Base-by-base conservation (phyloP, 1,140 invertebrate species). In the Zaprionus ornatus region DNA sequence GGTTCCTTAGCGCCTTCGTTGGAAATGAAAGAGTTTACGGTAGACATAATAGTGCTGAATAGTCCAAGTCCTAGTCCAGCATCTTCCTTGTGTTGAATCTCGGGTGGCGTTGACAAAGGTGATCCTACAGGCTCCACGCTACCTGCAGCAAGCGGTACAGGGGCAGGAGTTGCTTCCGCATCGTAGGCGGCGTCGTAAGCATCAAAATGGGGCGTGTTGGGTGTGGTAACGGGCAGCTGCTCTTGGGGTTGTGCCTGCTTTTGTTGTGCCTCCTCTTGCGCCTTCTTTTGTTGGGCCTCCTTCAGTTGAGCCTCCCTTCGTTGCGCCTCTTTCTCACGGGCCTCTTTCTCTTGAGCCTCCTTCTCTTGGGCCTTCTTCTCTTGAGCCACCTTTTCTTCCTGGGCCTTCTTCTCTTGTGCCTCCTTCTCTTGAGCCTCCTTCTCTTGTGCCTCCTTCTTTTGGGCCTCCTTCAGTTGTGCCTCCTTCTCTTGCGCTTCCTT, bases 31-130 rank as follows among this genome's bases (percentile, higher is more conserved):
- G 77, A 80, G 56, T 92, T 92, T 6, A 92, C 91, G 12, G 91
- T 92, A 23, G 79, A 77, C 52, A 92, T 72, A 59, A 92, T 92
- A 2, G 91, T 92, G n/a, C 80, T 72, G 66, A 92, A 92, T 0
- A 92, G 63, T 3, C 84, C 84, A 0, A 52, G 60, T 1, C 84
- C 84, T 0, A 55, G 35, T 13, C 75, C 79, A 10, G 79, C 77
- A 0, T 90, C 77, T 32, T 85, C 82, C 10, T 72, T 71, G 6
- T 67, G 12, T 6, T 48, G 17, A 10, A 59, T 59, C 17, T 74
- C 73, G 29, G 29, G 29, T 17, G 69, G 25, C 6, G 10, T 25
- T 4, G 70, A 70, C 0, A 80, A 60, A 3, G 80, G 72, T 19
- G 78, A 13, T 13, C 70, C 67, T 3, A 84, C 45, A 4, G 79